phyloP scores from a whole-genome alignment of 2,888 invertebrate species.

The Periphyllus acericola region DNA sequence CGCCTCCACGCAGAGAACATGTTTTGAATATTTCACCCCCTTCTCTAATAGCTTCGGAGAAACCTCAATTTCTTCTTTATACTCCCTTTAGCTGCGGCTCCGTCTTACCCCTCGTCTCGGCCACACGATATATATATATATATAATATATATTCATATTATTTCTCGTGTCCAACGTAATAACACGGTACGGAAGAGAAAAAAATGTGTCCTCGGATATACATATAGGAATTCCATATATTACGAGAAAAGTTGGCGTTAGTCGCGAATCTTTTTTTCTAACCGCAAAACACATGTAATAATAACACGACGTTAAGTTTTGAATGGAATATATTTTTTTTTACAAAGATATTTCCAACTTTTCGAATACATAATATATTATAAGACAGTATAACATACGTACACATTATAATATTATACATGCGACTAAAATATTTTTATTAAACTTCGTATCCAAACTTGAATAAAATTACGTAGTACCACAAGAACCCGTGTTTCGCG shows the following conservation, averaged over 20 bases:
- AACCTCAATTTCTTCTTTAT: slow-evolving; percentile 57
- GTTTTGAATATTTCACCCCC: slow-evolving; percentile 61
- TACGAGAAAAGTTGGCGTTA: slow-evolving; percentile 17
- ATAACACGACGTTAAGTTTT: background rate
- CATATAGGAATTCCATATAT: slow-evolving; percentile 35
- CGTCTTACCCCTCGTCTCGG: background rate
- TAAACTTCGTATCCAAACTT: slow-evolving; percentile 1
- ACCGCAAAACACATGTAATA: slow-evolving; percentile 14
- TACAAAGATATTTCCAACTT: slow-evolving; percentile 5
- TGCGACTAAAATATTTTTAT: background rate
- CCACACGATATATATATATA: slow-evolving; percentile 1
- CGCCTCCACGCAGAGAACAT: slow-evolving; percentile 28
- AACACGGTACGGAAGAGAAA: slow-evolving; percentile 2
- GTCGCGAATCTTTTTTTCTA: background rate
- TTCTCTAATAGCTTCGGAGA: slow-evolving; percentile 39
- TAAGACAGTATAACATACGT: background rate
- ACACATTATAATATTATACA: too few relatives aligned
- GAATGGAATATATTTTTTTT: background rate
- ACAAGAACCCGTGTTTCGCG: background rate
- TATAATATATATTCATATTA: slow-evolving; percentile 28
- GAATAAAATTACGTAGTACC: background rate
- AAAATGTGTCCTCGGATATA: slow-evolving; percentile 25
- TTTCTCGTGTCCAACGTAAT: slow-evolving; percentile 49
- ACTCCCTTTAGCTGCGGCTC: background rate
- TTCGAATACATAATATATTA: slow-evolving; percentile 4